These are phyloP conservation scores for Thalassophryne amazonica DNA, from an alignment of 2,797 vertebrate genomes.

Conservation along the genomic window DNA sequence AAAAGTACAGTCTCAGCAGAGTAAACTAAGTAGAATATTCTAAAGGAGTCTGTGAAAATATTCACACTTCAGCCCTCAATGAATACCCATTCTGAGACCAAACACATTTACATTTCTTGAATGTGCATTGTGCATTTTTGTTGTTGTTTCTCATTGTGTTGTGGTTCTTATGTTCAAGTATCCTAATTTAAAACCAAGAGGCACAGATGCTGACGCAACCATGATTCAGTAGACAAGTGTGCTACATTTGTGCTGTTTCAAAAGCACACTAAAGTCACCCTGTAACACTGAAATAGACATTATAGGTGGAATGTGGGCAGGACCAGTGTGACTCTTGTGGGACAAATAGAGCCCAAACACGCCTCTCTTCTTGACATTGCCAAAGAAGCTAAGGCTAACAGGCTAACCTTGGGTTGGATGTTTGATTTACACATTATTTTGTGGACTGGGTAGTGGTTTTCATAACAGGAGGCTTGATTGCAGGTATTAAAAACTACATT, in stretches of 20 bases:
- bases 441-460: too few species aligned
- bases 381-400: too few species aligned
- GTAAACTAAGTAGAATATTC: constrained; percentile 20
- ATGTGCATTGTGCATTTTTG: constrained; percentile 24
- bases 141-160: constrained; percentile 14
- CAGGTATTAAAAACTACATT: too few species aligned
- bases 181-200: constrained; percentile 56
- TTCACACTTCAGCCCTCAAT: constrained; percentile 6
- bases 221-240: constrained; percentile 20
- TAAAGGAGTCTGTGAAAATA: constrained; percentile 27
- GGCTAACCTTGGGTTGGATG: too few species aligned
- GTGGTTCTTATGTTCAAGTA: constrained; percentile 32
- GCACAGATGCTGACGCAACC: constrained; percentile 32
- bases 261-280: constrained; percentile 19
- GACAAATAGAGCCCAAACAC: too few species aligned
- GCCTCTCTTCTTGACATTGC: too few species aligned
- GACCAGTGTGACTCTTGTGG: too few species aligned
- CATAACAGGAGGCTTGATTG: too few species aligned
- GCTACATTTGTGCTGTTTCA: constrained; percentile 8
- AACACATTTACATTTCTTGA: constrained; percentile 47
- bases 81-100: constrained; percentile 25
- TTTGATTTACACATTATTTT: too few species aligned
- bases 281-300: too few species aligned
- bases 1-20: constrained; percentile 14
- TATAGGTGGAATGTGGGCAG: too few species aligned